Evolutionary conservation across 2,888 invertebrate species (phyloP), one percentile per base, ranked within the genome.

Genomic region (Dioctria linearis): DNA sequence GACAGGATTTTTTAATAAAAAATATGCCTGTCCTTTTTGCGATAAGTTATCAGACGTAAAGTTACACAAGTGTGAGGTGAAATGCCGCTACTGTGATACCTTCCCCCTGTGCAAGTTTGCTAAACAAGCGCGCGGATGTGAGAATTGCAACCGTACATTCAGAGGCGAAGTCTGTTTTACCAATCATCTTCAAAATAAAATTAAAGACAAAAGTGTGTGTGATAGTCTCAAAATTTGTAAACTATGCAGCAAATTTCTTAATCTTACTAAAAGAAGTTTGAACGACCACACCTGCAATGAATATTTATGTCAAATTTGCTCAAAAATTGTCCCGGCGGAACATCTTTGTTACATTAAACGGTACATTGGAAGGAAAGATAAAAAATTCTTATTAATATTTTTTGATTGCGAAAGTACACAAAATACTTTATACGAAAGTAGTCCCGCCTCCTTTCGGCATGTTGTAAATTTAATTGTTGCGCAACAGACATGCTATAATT

Each of bases 241-340:
- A 40, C 8, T 11, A 11, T 65, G 65, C 4, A 3, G 9, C 4
- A 65, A 65, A 65, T 65, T 65, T 65, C 65, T 65, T 4, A 65
- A 65, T 40, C 65, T 65, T 42, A 65, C 65, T 39, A 65, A 65
- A 65, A 65, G 65, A n/a, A n/a, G n/a, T n/a, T n/a, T n/a, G n/a
- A n/a, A n/a, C n/a, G n/a, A n/a, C n/a, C n/a, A n/a, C n/a, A n/a
- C n/a, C n/a, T n/a, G n/a, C n/a, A n/a, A n/a, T n/a, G n/a, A 65
- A 39, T 65, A 65, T 65, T 65, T 65, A 8, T 65, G 65, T 4
- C 39, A 40, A 65, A 65, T 40, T 65, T 65, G 2, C 65, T 65
- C 65, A 65, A 65, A 65, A 65, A 65, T 65, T 65, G 65, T 65
- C 2, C 65, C 65, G 11, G 37, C 65, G 5, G 42, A 65, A 39